Evolutionary conservation across 2,888 invertebrate genomes (phyloP).

Genomic region (Megastigmus dorsalis): DNA sequence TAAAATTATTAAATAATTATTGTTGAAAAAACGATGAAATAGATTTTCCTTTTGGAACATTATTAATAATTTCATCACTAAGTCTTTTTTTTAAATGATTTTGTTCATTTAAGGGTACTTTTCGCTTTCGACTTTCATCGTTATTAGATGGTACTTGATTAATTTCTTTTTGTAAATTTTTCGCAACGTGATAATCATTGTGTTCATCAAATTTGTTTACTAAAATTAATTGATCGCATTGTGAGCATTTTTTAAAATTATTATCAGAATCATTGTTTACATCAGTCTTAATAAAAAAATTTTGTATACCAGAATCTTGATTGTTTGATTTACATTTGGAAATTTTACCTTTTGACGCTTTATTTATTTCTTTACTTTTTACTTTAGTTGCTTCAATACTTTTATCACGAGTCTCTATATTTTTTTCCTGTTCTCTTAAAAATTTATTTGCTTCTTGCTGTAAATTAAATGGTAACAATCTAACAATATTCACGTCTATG

Average conservation of each 20-base stretch:
- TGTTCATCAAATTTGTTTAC: conserved; percentile 83
- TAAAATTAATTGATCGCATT: conserved; percentile 81
- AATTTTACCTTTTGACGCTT: conserved; percentile 56
- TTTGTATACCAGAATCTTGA: conserved; percentile 64
- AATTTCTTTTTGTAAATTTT: conserved; percentile 82
- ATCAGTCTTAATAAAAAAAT: conserved; percentile 75
- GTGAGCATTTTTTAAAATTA: conserved; percentile 78
- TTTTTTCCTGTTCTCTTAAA: too few species aligned
- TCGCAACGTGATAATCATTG: conserved; percentile 89
- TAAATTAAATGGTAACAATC: conserved; percentile 71
- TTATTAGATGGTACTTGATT: conserved; percentile 71
- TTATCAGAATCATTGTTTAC: conserved; percentile 64
- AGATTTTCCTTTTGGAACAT: conserved; percentile 28
- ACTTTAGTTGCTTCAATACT: conserved; percentile 42
- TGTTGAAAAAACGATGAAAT: conserved; percentile 49
- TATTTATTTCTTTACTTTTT: conserved; percentile 50
- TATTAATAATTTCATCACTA: conserved; percentile 37
- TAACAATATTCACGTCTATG: conserved; percentile 71
- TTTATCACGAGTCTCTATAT: not conserved
- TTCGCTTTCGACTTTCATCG: conserved; percentile 30
- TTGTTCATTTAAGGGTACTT: conserved; percentile 7
- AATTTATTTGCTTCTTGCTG: conserved; percentile 68
- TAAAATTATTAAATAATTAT: conserved; percentile 7
- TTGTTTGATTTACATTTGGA: conserved; percentile 55
- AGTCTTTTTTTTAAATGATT: conserved; percentile 44